These are phyloP conservation scores for Pseudobourletiella spinata DNA, from an alignment of 1,140 invertebrate species.

Conservation along the genomic window DNA sequence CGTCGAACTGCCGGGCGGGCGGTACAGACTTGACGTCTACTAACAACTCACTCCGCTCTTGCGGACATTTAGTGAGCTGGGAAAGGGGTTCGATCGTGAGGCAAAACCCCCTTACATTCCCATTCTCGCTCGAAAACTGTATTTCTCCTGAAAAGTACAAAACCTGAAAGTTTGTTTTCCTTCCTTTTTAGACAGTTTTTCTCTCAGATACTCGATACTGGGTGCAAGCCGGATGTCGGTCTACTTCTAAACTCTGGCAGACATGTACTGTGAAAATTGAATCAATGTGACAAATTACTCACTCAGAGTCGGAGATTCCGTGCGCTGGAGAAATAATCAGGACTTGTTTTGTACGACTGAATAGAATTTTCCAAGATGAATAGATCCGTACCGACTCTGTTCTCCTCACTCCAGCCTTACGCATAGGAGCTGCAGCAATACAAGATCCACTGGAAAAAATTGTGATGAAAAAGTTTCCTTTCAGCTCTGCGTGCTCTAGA, in stretches of 20 bases:
- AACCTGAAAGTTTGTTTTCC: too few species aligned
- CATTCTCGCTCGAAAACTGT: constrained; percentile 1
- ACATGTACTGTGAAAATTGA: too few species aligned
- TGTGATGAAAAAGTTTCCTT: too few species aligned
- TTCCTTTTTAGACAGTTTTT: background rate
- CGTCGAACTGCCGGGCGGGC: background rate
- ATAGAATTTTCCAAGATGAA: constrained; percentile 17
- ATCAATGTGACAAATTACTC: too few species aligned
- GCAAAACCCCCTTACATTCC: background rate
- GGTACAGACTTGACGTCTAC: background rate
- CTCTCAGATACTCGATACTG: background rate
- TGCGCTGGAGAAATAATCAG: constrained; percentile 31
- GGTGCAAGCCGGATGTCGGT: too few species aligned
- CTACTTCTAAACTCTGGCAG: too few species aligned
- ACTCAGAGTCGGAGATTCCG: constrained; percentile 24
- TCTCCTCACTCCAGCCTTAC: too few species aligned
- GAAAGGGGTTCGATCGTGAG: background rate
- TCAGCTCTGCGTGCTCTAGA: too few species aligned
- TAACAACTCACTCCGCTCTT: background rate
- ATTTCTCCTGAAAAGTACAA: too few species aligned
- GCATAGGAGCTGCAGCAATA: too few species aligned
- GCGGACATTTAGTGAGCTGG: background rate
- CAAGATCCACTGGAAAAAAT: too few species aligned
- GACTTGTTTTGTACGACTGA: constrained; percentile 27
- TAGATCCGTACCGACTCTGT: background rate